Evolutionary conservation across 1,140 invertebrate species (phyloP).

Genomic region (Anastrepha ludens): DNA sequence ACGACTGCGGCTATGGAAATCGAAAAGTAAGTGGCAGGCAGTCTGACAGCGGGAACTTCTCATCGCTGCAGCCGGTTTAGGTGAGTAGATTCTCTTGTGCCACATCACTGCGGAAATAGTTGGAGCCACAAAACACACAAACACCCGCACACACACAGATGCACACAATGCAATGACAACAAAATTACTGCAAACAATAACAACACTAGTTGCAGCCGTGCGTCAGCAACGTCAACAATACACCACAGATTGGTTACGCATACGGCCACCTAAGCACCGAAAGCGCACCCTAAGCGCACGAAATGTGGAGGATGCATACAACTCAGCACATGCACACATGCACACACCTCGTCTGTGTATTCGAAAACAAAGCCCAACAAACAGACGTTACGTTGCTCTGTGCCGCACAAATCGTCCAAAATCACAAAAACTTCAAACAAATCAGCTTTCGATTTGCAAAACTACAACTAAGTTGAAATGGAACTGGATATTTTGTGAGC

Average conservation of each 20-base stretch:
- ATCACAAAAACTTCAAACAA: conserved; percentile 29
- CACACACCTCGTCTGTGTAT: too few species aligned
- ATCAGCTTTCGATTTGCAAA: conserved; percentile 48
- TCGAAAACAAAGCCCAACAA: neutral
- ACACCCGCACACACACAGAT: neutral
- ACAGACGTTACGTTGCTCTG: neutral
- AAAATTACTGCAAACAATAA: neutral
- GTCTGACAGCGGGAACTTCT: neutral
- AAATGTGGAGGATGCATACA: too few species aligned
- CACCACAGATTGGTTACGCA: neutral
- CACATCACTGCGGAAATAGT: conserved; percentile 30
- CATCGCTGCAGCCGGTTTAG: neutral
- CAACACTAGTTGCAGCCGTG: neutral
- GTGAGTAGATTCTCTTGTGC: conserved; percentile 6
- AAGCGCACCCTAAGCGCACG: too few species aligned
- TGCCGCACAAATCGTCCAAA: neutral
- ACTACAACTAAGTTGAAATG: neutral
- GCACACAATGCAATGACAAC: neutral
- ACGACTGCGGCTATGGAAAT: neutral
- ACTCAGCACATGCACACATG: too few species aligned
- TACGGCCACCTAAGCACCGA: neutral
- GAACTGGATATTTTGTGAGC: neutral
- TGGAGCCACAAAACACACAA: neutral
- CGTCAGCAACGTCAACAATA: conserved; percentile 9
- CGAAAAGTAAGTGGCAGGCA: conserved; percentile 42